Evolutionary conservation across 2,113 vertebrate species (phyloP).

Genomic region (Anseranas semipalmata): DNA sequence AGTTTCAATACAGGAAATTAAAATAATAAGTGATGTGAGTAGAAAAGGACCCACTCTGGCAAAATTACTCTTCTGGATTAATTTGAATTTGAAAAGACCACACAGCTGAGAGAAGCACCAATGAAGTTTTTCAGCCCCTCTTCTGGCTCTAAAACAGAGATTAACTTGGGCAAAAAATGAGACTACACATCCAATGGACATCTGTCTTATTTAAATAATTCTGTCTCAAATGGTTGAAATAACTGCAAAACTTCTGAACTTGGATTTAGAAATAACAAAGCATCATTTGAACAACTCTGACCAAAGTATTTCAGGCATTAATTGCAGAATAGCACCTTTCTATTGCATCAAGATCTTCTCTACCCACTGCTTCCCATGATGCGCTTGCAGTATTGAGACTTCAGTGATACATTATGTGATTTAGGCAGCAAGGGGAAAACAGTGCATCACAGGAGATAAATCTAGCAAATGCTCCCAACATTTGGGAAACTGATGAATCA

Average conservation of each 20-base stretch:
- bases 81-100: constrained; percentile 22
- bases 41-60: background rate
- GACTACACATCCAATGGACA: background rate
- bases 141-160: background rate
- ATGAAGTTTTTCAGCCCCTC: background rate
- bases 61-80: background rate
- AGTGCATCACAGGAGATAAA: background rate
- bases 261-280: background rate
- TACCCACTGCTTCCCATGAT: background rate
- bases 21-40: background rate
- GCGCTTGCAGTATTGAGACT: background rate
- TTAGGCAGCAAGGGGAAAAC: background rate
- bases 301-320: background rate
- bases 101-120: background rate
- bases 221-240: background rate
- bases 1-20: background rate
- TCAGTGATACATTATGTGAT: background rate
- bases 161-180: background rate
- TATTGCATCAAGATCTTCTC: background rate
- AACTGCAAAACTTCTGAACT: background rate
- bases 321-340: background rate
- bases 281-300: background rate
- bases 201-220: background rate
- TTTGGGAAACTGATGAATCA: background rate
- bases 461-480: background rate